Conservation (phyloP, 2,888 invertebrate species). For the Nymphalis polychloros region DNA sequence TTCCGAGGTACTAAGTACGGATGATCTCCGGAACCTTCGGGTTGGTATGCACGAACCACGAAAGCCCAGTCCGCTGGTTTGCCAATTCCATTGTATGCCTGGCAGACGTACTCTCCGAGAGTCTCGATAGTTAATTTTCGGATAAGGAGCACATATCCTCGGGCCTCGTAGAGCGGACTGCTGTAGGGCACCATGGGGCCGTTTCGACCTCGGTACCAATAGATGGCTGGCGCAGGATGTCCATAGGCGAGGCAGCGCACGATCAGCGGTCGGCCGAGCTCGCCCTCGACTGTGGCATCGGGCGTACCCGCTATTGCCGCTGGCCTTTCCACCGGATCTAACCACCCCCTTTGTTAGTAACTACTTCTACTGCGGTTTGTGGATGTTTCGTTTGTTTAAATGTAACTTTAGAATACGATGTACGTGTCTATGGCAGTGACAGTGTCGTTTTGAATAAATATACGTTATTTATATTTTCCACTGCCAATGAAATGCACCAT, state of each 20-base stretch:
- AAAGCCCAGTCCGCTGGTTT: constrained; percentile 90
- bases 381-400: constrained; percentile 32
- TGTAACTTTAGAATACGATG: not conserved
- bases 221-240: constrained; percentile 88
- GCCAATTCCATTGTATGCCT: constrained; percentile 91
- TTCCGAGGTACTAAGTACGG: constrained; percentile 50
- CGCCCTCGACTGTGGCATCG: constrained; percentile 84
- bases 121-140: constrained; percentile 85
- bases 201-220: constrained; percentile 91
- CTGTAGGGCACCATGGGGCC: constrained; percentile 87
- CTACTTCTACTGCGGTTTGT: constrained; percentile 48
- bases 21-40: constrained; percentile 72
- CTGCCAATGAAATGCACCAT: no score
- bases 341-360: constrained; percentile 59
- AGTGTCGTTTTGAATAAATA: not conserved
- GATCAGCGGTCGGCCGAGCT: constrained; percentile 85
- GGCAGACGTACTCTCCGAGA: constrained; percentile 93
- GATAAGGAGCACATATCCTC: constrained; percentile 89
- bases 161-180: constrained; percentile 86
- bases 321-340: constrained; percentile 82
- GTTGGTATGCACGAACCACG: constrained; percentile 86
- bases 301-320: constrained; percentile 86
- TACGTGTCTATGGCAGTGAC: not conserved
- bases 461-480: no score
- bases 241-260: constrained; percentile 92